These are phyloP conservation scores for Argyresthia albistria DNA, from an alignment of 2,888 invertebrate genomes.

Conservation along the genomic window DNA sequence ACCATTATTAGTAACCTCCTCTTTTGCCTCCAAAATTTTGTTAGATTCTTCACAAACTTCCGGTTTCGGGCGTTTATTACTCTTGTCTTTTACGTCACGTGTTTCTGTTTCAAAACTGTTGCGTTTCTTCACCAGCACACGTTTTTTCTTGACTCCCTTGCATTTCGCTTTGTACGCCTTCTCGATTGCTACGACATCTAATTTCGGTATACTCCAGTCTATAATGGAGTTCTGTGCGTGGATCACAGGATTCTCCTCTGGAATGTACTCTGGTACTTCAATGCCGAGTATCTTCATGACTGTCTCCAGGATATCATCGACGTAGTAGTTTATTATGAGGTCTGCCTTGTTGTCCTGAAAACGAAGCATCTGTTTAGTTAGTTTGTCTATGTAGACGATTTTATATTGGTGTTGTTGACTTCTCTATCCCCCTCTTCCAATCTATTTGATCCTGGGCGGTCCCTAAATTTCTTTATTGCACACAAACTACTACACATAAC, in stretches of 20 bases:
- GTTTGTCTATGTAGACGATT: too few relatives aligned
- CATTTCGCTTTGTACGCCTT: slow-evolving; percentile 66
- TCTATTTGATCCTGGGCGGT: too few relatives aligned
- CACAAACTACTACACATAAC: too few relatives aligned
- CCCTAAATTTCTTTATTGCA: too few relatives aligned
- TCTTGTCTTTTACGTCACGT: slow-evolving; percentile 10
- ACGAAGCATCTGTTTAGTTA: background rate
- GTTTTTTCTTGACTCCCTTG: slow-evolving; percentile 59
- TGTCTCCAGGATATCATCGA: slow-evolving; percentile 85
- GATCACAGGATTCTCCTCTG: slow-evolving; percentile 78
- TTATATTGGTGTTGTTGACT: too few relatives aligned
- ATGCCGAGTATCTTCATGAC: slow-evolving; percentile 82
- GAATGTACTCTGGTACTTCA: slow-evolving; percentile 80
- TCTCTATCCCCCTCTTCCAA: too few relatives aligned
- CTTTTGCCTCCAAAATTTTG: slow-evolving; percentile 25
- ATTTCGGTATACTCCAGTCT: slow-evolving; percentile 82
- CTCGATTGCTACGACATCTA: slow-evolving; percentile 74
- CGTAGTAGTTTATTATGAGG: slow-evolving; percentile 89
- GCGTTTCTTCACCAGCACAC: slow-evolving; percentile 44
- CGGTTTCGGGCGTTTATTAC: slow-evolving; percentile 21
- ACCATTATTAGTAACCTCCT: background rate
- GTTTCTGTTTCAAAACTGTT: slow-evolving; percentile 19
- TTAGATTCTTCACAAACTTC: slow-evolving; percentile 33
- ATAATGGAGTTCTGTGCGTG: slow-evolving; percentile 49
- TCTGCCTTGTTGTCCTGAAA: slow-evolving; percentile 92